Evolutionary conservation across 2,888 invertebrate species (phyloP).

Genomic region (Malthinus seriepunctatus): DNA sequence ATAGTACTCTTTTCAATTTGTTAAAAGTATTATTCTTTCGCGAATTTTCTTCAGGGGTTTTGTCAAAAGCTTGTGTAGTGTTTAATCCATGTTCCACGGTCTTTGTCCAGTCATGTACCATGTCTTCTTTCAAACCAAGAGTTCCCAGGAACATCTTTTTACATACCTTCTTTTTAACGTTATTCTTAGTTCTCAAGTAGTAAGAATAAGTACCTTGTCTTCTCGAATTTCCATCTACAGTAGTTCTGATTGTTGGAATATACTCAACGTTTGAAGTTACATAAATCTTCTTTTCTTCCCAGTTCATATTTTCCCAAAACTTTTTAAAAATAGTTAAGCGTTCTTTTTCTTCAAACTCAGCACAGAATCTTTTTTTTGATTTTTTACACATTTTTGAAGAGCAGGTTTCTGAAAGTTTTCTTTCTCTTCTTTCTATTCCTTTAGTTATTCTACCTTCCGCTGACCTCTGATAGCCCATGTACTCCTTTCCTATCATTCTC

Average conservation of each 20-base stretch:
- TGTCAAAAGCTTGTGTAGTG: too few species aligned
- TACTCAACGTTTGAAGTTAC: neutral
- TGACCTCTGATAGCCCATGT: neutral
- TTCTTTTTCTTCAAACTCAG: neutral
- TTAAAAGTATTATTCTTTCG: too few species aligned
- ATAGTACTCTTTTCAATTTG: too few species aligned
- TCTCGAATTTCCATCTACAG: neutral
- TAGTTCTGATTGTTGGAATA: neutral
- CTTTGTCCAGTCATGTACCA: neutral
- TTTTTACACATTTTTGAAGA: neutral
- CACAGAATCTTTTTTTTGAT: neutral
- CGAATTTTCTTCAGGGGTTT: too few species aligned
- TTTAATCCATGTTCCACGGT: neutral
- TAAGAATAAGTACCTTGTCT: neutral
- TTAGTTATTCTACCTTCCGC: neutral
- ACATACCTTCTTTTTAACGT: neutral
- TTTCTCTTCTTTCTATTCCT: neutral
- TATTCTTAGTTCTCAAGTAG: neutral
- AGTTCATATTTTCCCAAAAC: neutral
- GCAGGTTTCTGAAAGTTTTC: neutral
- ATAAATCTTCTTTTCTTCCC: neutral
- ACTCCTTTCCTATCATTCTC: neutral
- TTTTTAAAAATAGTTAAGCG: neutral
- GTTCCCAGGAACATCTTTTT: neutral
- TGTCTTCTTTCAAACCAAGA: neutral